A percentile compares a stretch with the other conserved stretches of the same genome.
phyloP scores from a whole-genome alignment of 2,888 invertebrate genomes.

The Hyles lineata region DNA sequence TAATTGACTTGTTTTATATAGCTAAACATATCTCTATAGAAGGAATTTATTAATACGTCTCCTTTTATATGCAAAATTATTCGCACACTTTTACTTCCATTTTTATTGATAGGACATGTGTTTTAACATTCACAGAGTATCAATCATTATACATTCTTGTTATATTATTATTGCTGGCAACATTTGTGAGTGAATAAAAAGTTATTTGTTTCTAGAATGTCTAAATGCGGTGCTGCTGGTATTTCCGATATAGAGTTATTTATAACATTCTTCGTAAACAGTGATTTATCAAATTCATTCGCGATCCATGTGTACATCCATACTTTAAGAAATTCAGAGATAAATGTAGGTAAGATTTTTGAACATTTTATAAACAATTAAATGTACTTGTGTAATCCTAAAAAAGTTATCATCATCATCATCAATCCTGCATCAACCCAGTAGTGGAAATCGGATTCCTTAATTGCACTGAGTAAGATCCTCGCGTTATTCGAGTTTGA shows the following conservation, averaged over 20 bases:
- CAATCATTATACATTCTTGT: conserved; percentile 10
- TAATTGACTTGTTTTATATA: background rate
- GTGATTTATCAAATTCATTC: conserved; percentile 14
- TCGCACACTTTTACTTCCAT: conserved; percentile 1
- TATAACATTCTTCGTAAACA: conserved; percentile 17
- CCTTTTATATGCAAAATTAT: conserved; percentile 5
- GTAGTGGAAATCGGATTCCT: too few species aligned
- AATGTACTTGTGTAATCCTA: background rate
- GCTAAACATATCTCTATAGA: conserved; percentile 2
- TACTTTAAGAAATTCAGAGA: background rate
- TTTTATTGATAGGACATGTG: conserved; percentile 23
- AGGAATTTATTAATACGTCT: conserved; percentile 8
- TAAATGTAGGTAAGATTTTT: background rate
- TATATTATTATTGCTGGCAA: conserved; percentile 22
- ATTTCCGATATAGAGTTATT: conserved; percentile 8
- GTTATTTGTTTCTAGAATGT: conserved; percentile 1
- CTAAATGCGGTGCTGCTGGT: conserved; percentile 21
- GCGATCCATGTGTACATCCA: background rate
- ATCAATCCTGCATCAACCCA: too few species aligned
- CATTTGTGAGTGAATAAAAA: background rate
- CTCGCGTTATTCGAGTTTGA: too few species aligned
- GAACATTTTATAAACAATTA: too few species aligned
- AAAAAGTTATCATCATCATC: too few species aligned
- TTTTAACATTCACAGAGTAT: conserved; percentile 18
- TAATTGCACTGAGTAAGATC: too few species aligned